Evolutionary conservation across 2,797 vertebrate genomes (phyloP), one percentile per base, ranked within the genome.

Genomic region (Oreonectes daqikongensis): DNA sequence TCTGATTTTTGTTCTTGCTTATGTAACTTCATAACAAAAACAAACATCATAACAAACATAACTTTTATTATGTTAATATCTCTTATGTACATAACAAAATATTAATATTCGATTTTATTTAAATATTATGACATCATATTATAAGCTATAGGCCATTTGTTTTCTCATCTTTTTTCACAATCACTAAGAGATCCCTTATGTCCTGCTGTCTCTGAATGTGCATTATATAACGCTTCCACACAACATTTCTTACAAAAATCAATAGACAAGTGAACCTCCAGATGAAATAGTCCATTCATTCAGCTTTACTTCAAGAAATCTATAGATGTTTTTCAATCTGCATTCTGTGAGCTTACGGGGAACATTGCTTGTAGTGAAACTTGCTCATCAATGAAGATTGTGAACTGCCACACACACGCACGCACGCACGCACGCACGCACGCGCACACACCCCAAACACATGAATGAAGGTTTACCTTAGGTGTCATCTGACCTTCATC

Each of bases 401-500:
- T 48, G 10, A 57, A 68, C 70, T 59, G 14, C 10, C 26, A 50
- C 22, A 75, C 42, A 55, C 15, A 55, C 22, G 26, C 32, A 55
- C 18, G 2, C 38, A 14, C 40, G 12, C 12, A 4, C 40, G 3
- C 40, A 14, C 40, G 12, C 12, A 14, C 40, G 3, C 40, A 14
- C 38, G 2, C 38, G 12, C 11, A 1, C 40, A 50, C 61, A 53
- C 17, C 15, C 1, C 17, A 48, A 5, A 50, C n/a, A 1, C 0
- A 38, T 2, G 44, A 11, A 52, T 10, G 30, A 38, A 32, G 50
- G 77, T 83, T 0, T 91, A 94, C 92, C 96, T 96, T 94, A 63
- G 87, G 89, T 75, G 90, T 87, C 0, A 85, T 86, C 84, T 89
- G 85, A 24, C 90, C 87, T 8, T 95, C 94, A 81, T 94, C 89